These are phyloP conservation scores for Lepetodrilus schrolli DNA, from an alignment of 2,888 invertebrate genomes.

Conservation along the genomic window DNA sequence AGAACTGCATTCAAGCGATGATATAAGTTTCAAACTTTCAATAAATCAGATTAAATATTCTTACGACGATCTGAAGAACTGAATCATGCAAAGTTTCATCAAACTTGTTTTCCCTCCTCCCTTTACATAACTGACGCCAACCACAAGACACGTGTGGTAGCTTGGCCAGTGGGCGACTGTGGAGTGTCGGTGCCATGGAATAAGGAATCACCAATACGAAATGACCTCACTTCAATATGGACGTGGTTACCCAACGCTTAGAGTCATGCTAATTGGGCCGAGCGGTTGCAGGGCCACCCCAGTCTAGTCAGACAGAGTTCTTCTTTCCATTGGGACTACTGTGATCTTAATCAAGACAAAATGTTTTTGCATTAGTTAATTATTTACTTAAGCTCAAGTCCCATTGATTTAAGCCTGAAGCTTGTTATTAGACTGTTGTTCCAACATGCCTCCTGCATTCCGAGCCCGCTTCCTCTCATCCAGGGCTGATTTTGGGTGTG, in stretches of 20 bases:
- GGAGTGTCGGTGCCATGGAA: no score
- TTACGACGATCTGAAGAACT: background rate
- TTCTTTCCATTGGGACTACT: background rate
- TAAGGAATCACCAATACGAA: no score
- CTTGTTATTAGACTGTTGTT: conserved; percentile 1
- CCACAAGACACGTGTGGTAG: background rate
- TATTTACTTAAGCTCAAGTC: conserved; percentile 12
- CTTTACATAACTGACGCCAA: background rate
- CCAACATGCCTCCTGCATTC: background rate
- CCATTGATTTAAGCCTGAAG: background rate
- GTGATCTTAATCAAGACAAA: background rate
- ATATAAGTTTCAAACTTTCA: background rate
- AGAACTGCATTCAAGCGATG: background rate
- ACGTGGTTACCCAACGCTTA: background rate
- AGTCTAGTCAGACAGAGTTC: background rate
- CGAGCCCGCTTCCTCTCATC: conserved; percentile 2
- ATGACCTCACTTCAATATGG: background rate
- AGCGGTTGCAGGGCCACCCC: background rate
- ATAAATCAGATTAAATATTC: background rate
- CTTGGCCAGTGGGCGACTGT: background rate
- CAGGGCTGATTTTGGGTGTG: background rate
- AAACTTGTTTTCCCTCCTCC: background rate
- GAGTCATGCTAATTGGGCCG: background rate
- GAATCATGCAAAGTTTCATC: background rate
- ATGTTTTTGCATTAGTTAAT: background rate